These are phyloP conservation scores for Motacilla tschutschensis DNA, from an alignment of 2,113 vertebrate genomes.

Conservation along the genomic window DNA sequence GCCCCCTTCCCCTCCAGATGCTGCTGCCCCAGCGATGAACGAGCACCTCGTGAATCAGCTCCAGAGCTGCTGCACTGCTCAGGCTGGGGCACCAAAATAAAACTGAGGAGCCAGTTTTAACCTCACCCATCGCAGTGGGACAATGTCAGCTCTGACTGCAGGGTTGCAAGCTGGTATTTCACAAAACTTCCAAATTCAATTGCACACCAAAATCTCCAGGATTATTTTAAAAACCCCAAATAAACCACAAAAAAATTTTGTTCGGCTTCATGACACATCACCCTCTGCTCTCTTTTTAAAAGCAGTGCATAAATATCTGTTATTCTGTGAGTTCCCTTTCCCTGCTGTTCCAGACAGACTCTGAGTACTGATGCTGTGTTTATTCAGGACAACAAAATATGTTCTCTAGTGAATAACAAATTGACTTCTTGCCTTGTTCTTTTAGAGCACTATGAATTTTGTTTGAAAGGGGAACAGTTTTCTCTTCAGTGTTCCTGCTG, in stretches of 20 bases:
- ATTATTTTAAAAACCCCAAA: neutral
- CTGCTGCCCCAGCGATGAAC: neutral
- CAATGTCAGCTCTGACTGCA: neutral
- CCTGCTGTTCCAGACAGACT: constrained; percentile 53
- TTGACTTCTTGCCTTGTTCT: constrained; percentile 66
- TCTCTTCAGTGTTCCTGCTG: neutral
- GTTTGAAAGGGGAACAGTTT: constrained; percentile 53
- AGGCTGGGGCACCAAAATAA: neutral
- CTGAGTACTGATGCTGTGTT: constrained; percentile 59
- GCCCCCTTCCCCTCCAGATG: neutral
- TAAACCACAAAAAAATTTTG: fast-evolving
- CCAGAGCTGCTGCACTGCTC: neutral
- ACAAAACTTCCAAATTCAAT: neutral
- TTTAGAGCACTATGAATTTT: constrained; percentile 68
- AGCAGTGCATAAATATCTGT: constrained; percentile 61
- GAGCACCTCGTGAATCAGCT: neutral
- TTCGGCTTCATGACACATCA: neutral
- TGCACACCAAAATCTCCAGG: fast-evolving
- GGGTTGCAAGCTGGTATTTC: neutral
- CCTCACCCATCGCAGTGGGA: neutral
- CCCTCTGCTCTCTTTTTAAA: constrained; percentile 25
- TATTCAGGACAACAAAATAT: constrained; percentile 73
- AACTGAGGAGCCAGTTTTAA: neutral
- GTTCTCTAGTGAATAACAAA: constrained; percentile 73
- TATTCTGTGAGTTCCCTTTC: constrained; percentile 38